phyloP scores from a whole-genome alignment of 2,888 invertebrate genomes.

The Epinotia bilunana region DNA sequence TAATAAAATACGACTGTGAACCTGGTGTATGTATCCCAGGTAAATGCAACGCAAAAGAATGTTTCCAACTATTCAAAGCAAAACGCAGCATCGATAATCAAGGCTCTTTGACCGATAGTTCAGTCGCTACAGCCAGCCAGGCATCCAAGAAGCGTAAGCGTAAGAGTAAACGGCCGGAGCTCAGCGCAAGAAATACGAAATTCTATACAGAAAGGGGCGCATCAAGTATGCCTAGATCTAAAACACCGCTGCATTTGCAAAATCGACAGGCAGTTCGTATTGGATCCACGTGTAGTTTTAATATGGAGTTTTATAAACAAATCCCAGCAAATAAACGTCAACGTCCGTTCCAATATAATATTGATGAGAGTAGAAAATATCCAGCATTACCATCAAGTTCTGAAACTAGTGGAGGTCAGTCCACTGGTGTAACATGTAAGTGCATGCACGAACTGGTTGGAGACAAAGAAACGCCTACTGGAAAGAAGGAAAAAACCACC shows the following conservation, averaged over 20 bases:
- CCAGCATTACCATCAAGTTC: not conserved
- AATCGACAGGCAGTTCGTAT: slow-evolving; percentile 15
- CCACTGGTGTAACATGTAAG: not conserved
- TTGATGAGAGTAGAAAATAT: not conserved
- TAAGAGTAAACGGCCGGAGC: not conserved
- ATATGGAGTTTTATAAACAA: slow-evolving; percentile 24
- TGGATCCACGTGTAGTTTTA: slow-evolving; percentile 22
- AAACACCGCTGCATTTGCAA: not conserved
- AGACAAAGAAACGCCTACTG: too few species aligned
- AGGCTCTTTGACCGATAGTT: not conserved
- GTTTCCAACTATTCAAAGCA: not conserved
- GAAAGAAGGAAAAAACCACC: not conserved
- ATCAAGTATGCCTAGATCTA: not conserved
- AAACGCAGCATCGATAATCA: not conserved
- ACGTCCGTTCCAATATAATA: not conserved
- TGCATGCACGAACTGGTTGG: not conserved
- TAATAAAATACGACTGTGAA: not conserved
- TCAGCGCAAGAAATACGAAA: not conserved
- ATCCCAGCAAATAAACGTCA: not conserved
- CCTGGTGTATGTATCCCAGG: slow-evolving; percentile 7
- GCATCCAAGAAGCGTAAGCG: not conserved
- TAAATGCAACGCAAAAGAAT: slow-evolving; percentile 1
- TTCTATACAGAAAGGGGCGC: slow-evolving; percentile 10
- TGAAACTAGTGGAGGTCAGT: not conserved
- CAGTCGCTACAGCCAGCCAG: slow-evolving; percentile 3